A percentile compares a stretch with the other conserved stretches of the same genome.
phyloP scores from a whole-genome alignment of 2,797 vertebrate genomes.

The Alectoris magna region DNA sequence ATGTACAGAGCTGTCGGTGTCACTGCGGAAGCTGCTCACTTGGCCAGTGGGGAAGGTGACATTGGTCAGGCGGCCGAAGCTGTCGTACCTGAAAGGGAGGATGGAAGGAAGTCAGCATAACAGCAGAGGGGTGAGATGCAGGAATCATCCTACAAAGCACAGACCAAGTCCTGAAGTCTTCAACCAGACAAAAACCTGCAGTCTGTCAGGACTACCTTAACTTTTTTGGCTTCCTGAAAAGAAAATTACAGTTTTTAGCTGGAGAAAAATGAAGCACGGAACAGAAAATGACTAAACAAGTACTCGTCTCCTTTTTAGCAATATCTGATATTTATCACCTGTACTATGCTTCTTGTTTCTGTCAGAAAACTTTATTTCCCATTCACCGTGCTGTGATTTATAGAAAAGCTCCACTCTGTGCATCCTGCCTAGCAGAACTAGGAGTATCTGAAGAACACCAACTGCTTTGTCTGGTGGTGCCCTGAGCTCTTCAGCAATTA shows the following conservation, averaged over 20 bases:
- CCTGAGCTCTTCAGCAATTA: background rate
- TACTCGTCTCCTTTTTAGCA: background rate
- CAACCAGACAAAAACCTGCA: background rate
- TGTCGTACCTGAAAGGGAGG: slow-evolving; percentile 89
- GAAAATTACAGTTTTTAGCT: slow-evolving; percentile 12
- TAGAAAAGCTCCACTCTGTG: background rate
- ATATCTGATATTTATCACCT: background rate
- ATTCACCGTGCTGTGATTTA: background rate
- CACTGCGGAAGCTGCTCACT: slow-evolving; percentile 95
- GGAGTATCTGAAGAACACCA: background rate
- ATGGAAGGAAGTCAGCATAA: background rate
- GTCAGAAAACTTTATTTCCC: background rate
- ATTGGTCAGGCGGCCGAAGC: slow-evolving; percentile 94
- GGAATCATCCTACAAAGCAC: background rate
- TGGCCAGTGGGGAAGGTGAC: slow-evolving; percentile 96
- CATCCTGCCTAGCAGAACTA: background rate
- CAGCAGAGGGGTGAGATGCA: background rate
- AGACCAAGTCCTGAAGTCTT: background rate
- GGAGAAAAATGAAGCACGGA: slow-evolving; percentile 17
- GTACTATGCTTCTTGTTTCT: background rate
- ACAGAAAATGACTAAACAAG: background rate
- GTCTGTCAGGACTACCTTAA: background rate
- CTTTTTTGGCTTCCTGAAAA: background rate
- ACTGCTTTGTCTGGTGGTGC: background rate
- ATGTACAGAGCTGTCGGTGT: slow-evolving; percentile 91